Percentiles rank a stretch among this genome's conserved stretches.
Conservation (phyloP, 2,113 vertebrate species). For the Butastur rufipennis region DNA sequence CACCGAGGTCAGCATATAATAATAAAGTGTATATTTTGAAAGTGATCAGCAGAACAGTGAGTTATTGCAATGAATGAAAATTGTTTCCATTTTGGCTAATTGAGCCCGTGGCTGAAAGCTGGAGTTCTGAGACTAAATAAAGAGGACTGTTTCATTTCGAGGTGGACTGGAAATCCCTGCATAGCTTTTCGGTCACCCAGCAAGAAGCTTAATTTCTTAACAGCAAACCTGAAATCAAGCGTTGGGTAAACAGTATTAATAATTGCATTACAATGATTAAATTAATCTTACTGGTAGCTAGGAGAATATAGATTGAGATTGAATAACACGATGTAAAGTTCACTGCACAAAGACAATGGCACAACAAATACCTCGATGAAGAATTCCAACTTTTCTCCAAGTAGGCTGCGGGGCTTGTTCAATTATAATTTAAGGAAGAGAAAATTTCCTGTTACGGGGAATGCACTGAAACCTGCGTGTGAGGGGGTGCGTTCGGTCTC, state of each 20-base stretch:
- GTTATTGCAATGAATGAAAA: slow-evolving; percentile 90
- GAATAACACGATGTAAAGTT: slow-evolving; percentile 77
- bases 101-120: slow-evolving; percentile 80
- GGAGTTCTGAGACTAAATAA: slow-evolving; percentile 77
- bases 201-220: slow-evolving; percentile 82
- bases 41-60: slow-evolving; percentile 83
- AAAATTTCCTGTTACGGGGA: slow-evolving; percentile 63
- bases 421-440: slow-evolving; percentile 60
- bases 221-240: slow-evolving; percentile 83
- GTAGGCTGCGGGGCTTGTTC: slow-evolving; percentile 53
- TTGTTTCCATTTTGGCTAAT: slow-evolving; percentile 94
- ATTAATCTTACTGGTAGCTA: slow-evolving; percentile 83
- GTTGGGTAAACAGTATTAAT: slow-evolving; percentile 85
- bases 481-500: neutral
- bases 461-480: neutral
- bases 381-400: slow-evolving; percentile 77
- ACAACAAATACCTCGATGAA: slow-evolving; percentile 70
- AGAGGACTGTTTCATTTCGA: slow-evolving; percentile 76
- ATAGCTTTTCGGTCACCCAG: slow-evolving; percentile 69
- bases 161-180: slow-evolving; percentile 69
- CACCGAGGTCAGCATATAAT: slow-evolving; percentile 83
- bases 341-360: slow-evolving; percentile 85
- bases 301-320: slow-evolving; percentile 72
- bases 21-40: slow-evolving; percentile 87
- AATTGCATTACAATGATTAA: slow-evolving; percentile 88